Base-by-base conservation (phyloP, 2,113 vertebrate species). In the Catagonus wagneri region DNA sequence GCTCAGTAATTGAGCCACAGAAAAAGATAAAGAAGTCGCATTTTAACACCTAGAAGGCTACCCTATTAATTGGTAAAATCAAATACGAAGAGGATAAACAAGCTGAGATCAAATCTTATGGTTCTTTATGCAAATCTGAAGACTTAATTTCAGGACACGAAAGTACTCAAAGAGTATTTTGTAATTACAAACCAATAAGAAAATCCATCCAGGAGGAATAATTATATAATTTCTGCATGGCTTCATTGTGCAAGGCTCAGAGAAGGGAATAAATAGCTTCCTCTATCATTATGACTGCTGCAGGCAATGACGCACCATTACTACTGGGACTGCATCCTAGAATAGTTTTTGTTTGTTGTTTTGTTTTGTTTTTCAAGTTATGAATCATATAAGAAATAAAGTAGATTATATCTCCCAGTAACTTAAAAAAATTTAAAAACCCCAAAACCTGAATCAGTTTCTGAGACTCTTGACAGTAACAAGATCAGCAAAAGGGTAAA, bases 171-270 rank as follows among this genome's bases (percentile, higher is more conserved):
- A 83, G 96, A 96, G 93, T 96, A 96, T 98, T 98, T 98, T 95
- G 94, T 96, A 98, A 98, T 98, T 98, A 98, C 94, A 98, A 98
- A 98, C 96, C 98, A 98, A 97, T 98, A 97, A 98, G 97, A 98
- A 97, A 97, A 98, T 90, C 14, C 97, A 98, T 98, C 98, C 98
- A 98, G 98, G 98, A 98, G 98, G 98, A 98, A 99, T 98, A 98
- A 99, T 98, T 98, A 98, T 95, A 98, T 98, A 98, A 99, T 98
- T 98, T 98, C 96, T 94, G 68, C 97, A 84, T 83, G 97, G 98
- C 97, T 97, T 98, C 95, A 79, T 94, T 94, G 96, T 95, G 94
- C n/a, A 75, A 97, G 78, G 97, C 97, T 97, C 60, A 90, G 97
- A 96, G 94, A 97, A 97, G 1, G 97, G 97, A 98, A 98, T 98